Evolutionary conservation across 2,888 invertebrate species (phyloP).

Genomic region (Idaea aversata): DNA sequence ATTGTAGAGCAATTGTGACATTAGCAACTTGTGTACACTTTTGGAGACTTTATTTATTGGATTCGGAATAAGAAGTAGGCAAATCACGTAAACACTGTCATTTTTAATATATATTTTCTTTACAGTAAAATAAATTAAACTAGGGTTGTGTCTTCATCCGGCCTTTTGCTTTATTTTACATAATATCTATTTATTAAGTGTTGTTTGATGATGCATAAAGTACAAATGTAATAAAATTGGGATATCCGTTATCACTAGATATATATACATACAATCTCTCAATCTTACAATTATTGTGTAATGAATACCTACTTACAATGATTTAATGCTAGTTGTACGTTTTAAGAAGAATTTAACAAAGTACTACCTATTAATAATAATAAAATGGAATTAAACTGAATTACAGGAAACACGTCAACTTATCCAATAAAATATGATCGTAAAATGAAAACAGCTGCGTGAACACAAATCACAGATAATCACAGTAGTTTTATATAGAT

Average conservation of each 20-base stretch:
- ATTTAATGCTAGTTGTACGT: not conserved
- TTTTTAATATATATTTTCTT: too few species aligned
- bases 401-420: not conserved
- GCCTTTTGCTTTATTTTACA: too few species aligned
- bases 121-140: too few species aligned
- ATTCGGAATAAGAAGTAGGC: not conserved
- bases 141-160: too few species aligned
- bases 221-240: too few species aligned
- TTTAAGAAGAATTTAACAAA: not conserved
- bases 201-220: too few species aligned
- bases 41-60: too few species aligned
- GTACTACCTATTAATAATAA: not conserved
- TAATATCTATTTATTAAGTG: too few species aligned
- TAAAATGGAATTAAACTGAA: not conserved
- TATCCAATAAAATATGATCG: not conserved
- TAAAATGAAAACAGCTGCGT: not conserved
- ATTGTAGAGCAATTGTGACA: not conserved
- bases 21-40: not conserved
- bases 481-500: not conserved
- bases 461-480: conserved; percentile 2
- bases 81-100: not conserved
- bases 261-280: too few species aligned
- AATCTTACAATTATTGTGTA: too few species aligned
- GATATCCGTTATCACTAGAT: too few species aligned
- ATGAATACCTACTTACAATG: not conserved